Base-by-base conservation (phyloP, 2,888 invertebrate species). In the Nasonia oneida region DNA sequence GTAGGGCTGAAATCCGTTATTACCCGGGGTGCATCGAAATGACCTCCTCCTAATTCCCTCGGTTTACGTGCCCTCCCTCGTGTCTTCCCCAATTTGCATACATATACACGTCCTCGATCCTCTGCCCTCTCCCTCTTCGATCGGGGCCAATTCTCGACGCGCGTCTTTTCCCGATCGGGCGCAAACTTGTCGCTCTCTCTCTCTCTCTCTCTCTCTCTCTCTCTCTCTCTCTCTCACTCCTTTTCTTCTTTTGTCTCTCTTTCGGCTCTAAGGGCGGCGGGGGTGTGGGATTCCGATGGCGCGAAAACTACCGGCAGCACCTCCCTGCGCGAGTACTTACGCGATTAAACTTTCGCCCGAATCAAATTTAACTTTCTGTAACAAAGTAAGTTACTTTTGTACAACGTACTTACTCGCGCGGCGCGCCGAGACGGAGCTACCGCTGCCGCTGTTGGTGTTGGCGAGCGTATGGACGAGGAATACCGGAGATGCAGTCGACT, bases 341-440 rank as follows among this genome's bases (percentile, higher is more conserved):
- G 88, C 92, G 91, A 92, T 92, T 91, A 91, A 92, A 92, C 91
- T 92, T 91, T 91, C 89, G 89, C 89, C 88, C 88, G 90, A 90
- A 92, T 92, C 91, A 90, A 92, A 92, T 92, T 91, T 91, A 92
- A 92, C 91, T 92, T 92, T 91, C 89, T 80, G 87, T 89, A 87
- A 88, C 87, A 87, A 86, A 89, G 90, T 91, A 91, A 92, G 90
- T 86, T 91, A 92, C 91, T 92, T 91, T 91, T 91, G 90, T 91
- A 90, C 73, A 23, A 75, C 84, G 87, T 86, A 73, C 71, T 47
- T 74, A 74, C 39, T 29, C 57, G 86, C 23, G 37, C 23, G 47
- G n/a, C 14, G 71, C 37, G 61, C 3, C 61, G 61, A 2, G n/a
- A 61, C 61, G n/a, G n/a, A 4, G 4, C 61, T 61, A 12, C 64